phyloP scores from a whole-genome alignment of 2,797 vertebrate genomes.

The Austrolebias charrua region DNA sequence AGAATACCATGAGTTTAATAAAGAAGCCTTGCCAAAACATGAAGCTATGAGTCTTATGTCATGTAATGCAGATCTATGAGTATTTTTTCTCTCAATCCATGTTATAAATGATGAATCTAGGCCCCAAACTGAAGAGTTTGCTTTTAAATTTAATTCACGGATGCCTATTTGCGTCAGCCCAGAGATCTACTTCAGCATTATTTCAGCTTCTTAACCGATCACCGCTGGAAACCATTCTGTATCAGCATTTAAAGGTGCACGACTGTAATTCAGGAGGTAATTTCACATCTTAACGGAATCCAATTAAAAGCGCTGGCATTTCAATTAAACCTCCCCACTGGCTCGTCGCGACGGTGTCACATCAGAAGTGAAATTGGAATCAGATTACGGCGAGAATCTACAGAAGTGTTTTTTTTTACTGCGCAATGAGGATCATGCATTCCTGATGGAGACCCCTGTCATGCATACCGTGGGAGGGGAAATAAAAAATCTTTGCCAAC shows the following conservation, averaged over 20 bases:
- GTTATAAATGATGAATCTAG: conserved; percentile 64
- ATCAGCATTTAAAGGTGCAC: conserved; percentile 76
- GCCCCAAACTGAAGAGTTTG: conserved; percentile 51
- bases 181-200: conserved; percentile 58
- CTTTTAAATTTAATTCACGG: conserved; percentile 65
- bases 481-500: conserved; percentile 69
- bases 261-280: conserved; percentile 76
- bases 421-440: conserved; percentile 74
- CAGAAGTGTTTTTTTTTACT: conserved; percentile 78
- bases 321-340: conserved; percentile 79
- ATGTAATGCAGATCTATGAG: conserved; percentile 42
- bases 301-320: conserved; percentile 83
- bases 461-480: conserved; percentile 68
- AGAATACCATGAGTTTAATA: conserved; percentile 21
- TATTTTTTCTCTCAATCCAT: conserved; percentile 63
- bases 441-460: conserved; percentile 77
- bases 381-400: conserved; percentile 78
- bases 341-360: conserved; percentile 75
- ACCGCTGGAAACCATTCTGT: conserved; percentile 70
- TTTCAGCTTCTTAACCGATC: conserved; percentile 75
- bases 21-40: conserved; percentile 20
- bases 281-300: conserved; percentile 83
- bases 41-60: conserved; percentile 12
- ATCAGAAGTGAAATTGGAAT: conserved; percentile 83
- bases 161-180: conserved; percentile 49